Evolutionary conservation across 2,888 invertebrate genomes (phyloP), one percentile per base, ranked within the genome.

Genomic region (Limulus polyphemus): DNA sequence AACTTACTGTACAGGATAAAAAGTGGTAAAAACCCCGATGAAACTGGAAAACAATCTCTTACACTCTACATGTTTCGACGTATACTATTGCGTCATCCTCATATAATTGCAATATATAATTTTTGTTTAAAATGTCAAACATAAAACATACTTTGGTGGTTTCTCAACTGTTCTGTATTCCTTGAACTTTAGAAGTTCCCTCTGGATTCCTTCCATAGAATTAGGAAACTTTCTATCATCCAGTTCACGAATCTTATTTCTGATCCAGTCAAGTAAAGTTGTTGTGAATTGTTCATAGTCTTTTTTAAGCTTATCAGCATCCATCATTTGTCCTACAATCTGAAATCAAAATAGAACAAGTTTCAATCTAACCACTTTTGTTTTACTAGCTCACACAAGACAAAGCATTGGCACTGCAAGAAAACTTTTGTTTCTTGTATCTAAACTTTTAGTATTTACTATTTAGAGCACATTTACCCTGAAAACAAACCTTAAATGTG

Each of bases 281-380:
- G 87, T 84, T 59, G 90, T 87, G 68, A 95, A 81, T 54, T 82
- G 82, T 73, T 91, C 89, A 78, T 97, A 98, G 70, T 88, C 86
- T 12, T 85, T 81, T 76, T 95, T 92, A 81, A 90, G 88, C 62
- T 86, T 86, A 75, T 98, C 97, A 54, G 91, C 87, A 74, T 94
- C 92, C 84, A 95, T 90, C 81, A 98, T 84, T 78, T 93, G 92
- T 10, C 88, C 90, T 65, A 99, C 87, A 73, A 98, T 94, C 93
- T 95, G 76, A 13, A 62, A 70, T 32, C 32, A 32, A 32, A 32
- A 32, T 32, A 32, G 32, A 32, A 68, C 68, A 17, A 12, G 16
- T 17, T 11, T 10, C n/a, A 17, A 14, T 32, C 13, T 49, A 62
- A n/a, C 5, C 10, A 61, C 14, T 17, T 57, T 17, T 57, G n/a